These are phyloP conservation scores for Heterodera schachtii DNA, from an alignment of 1,140 invertebrate species.

Conservation along the genomic window DNA sequence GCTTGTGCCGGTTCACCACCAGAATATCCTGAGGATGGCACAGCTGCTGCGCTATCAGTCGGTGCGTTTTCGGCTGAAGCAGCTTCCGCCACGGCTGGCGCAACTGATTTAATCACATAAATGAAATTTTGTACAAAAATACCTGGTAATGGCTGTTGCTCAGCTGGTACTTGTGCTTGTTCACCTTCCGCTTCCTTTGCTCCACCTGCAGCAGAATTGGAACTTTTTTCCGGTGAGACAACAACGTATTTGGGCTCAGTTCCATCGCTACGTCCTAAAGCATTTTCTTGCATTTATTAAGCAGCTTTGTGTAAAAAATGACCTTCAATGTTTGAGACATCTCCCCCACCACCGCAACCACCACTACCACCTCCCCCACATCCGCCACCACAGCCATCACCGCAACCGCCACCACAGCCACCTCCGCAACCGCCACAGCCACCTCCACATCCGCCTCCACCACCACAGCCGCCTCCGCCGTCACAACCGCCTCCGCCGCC, in stretches of 20 bases:
- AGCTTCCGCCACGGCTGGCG: constrained; percentile 29
- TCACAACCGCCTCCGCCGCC: background rate
- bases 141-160: background rate
- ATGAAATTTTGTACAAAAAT: background rate
- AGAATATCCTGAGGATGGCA: background rate
- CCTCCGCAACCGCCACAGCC: background rate
- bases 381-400: background rate
- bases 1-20: background rate
- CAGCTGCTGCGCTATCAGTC: background rate
- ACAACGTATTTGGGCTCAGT: constrained; percentile 54
- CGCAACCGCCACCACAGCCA: background rate
- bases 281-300: background rate
- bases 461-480: background rate
- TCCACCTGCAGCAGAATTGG: too few species aligned
- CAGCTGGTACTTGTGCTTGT: constrained; percentile 24
- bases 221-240: constrained; percentile 43
- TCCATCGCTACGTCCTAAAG: constrained; percentile 12
- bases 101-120: background rate
- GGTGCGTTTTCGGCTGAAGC: background rate
- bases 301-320: background rate
- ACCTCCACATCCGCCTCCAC: background rate
- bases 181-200: constrained; percentile 11
- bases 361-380: background rate
- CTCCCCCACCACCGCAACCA: constrained; percentile 13
- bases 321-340: background rate